Percentiles rank a stretch among this genome's conserved stretches.
phyloP scores from a whole-genome alignment of 1,140 invertebrate genomes.

The Ganaspis sp. region DNA sequence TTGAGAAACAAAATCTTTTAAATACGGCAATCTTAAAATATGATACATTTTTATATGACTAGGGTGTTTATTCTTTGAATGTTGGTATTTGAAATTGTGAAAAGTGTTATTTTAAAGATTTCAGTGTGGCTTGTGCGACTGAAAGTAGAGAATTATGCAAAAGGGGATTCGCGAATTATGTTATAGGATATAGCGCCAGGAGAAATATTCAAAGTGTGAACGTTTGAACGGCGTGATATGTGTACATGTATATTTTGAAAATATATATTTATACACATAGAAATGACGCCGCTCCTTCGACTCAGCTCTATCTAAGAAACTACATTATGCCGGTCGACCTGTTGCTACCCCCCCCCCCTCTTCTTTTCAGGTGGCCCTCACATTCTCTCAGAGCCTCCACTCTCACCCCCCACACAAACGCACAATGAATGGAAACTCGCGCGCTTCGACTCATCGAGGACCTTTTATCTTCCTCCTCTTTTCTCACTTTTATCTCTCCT shows the following conservation, averaged over 20 bases:
- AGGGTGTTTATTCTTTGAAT: too few relatives aligned
- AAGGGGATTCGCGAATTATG: not conserved
- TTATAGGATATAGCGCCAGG: not conserved
- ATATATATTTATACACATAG: too few relatives aligned
- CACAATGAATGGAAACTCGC: conserved; percentile 43
- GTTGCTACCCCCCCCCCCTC: conserved; percentile 67
- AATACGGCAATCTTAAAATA: too few relatives aligned
- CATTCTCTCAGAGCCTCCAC: conserved; percentile 44
- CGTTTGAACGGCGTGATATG: conserved; percentile 1
- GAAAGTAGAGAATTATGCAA: not conserved
- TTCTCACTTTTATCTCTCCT: not conserved
- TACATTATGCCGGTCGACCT: conserved; percentile 70
- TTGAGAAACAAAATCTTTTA: too few relatives aligned
- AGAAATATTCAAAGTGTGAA: not conserved
- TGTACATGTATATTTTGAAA: conserved; percentile 55
- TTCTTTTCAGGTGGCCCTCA: conserved; percentile 43
- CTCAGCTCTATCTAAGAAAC: conserved; percentile 62
- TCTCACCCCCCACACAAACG: conserved; percentile 43
- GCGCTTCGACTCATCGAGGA: conserved; percentile 48
- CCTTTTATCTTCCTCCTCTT: conserved; percentile 44
- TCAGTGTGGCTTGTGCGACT: too few relatives aligned
- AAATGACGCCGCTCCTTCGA: too few relatives aligned
- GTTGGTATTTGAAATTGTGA: too few relatives aligned
- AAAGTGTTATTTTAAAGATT: too few relatives aligned
- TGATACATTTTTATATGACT: too few relatives aligned